Conservation (phyloP, 2,113 vertebrate species). For the Trogon melanurus region DNA sequence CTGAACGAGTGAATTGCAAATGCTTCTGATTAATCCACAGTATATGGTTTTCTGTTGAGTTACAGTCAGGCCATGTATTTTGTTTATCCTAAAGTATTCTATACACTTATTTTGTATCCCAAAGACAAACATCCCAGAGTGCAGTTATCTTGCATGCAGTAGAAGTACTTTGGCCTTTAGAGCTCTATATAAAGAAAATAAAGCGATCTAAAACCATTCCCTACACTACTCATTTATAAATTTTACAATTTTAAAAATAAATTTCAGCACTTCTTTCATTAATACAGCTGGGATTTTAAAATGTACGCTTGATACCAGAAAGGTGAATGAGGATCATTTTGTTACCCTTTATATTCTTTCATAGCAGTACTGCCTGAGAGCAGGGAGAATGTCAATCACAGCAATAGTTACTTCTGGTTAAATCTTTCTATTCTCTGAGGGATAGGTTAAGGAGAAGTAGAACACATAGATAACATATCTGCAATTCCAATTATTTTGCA, state of each 20-base stretch:
- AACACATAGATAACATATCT: not conserved
- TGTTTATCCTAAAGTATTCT: not conserved
- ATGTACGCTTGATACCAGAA: not conserved
- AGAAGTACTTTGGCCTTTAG: not conserved
- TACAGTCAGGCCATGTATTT: not conserved
- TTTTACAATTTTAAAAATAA: not conserved
- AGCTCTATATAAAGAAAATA: not conserved
- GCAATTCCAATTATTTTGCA: not conserved
- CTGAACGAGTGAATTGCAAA: not conserved
- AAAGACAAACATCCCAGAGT: not conserved
- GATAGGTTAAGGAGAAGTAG: not conserved
- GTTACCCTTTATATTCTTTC: not conserved
- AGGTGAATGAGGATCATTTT: not conserved
- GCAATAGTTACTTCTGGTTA: not conserved
- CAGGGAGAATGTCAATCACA: slow-evolving; percentile 14
- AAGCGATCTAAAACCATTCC: not conserved
- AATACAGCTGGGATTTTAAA: not conserved
- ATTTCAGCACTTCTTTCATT: not conserved
- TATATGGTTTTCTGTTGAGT: not conserved
- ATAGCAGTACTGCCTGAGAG: not conserved
- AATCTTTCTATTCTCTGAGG: not conserved
- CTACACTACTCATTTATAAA: not conserved
- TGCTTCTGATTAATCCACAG: not conserved
- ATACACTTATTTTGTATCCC: not conserved
- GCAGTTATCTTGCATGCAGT: not conserved